Percentiles rank a stretch among this genome's conserved stretches.
phyloP scores from a whole-genome alignment of 2,113 vertebrate species.

The Rhadina sibilatrix region DNA sequence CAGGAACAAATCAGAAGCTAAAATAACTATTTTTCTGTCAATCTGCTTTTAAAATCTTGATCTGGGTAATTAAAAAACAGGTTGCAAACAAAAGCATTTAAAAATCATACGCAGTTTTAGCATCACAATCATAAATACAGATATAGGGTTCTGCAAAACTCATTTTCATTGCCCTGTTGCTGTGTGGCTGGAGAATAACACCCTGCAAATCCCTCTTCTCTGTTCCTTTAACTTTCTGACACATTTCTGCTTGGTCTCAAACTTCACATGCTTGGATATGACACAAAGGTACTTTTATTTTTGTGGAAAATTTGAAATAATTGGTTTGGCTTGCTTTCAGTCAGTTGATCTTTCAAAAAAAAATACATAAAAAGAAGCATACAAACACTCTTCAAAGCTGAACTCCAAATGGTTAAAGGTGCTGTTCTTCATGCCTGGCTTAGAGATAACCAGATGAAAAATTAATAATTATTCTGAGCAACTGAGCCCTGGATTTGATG shows the following conservation, averaged over 20 bases:
- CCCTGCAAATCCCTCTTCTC: neutral
- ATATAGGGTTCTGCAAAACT: neutral
- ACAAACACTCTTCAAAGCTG: neutral
- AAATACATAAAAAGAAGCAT: neutral
- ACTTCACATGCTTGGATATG: constrained; percentile 13
- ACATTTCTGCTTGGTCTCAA: constrained; percentile 12
- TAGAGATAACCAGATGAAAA: neutral
- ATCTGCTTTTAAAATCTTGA: neutral
- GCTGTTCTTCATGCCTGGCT: neutral
- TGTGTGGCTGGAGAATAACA: neutral
- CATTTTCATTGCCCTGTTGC: neutral
- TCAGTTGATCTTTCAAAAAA: neutral
- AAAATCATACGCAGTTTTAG: neutral
- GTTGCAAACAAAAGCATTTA: neutral
- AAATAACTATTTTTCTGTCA: neutral
- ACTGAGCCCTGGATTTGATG: neutral
- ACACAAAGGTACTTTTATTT: neutral
- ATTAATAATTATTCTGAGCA: neutral
- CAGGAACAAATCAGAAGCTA: neutral
- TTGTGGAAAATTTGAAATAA: neutral
- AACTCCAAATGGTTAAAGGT: neutral
- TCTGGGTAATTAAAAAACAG: neutral
- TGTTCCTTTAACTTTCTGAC: constrained; percentile 9
- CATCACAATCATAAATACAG: neutral
- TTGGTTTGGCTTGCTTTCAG: neutral